phyloP scores from a whole-genome alignment of 2,888 invertebrate species.

The Eupithecia insigniata region DNA sequence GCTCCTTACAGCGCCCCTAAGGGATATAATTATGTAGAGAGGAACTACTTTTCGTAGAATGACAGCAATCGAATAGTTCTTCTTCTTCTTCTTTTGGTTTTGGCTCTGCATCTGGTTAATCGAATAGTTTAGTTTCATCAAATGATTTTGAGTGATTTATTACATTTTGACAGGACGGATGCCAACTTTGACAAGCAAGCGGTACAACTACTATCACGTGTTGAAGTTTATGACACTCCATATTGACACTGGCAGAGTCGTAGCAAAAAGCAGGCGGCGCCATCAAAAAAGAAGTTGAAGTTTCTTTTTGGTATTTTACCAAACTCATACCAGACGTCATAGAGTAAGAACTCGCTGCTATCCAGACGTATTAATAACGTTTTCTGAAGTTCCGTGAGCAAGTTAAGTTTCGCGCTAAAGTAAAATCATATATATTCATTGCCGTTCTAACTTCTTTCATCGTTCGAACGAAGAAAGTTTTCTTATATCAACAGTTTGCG shows the following conservation, averaged over 20 bases:
- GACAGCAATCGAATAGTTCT: too few species aligned
- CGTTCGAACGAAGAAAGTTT: background rate
- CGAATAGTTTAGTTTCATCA: too few species aligned
- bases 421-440: constrained; percentile 6
- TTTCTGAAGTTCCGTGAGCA: background rate
- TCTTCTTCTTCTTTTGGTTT: too few species aligned
- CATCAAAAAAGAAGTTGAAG: too few species aligned
- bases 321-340: too few species aligned
- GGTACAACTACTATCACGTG: background rate
- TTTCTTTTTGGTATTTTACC: background rate
- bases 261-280: too few species aligned
- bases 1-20: background rate
- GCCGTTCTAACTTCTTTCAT: background rate
- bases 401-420: background rate
- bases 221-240: too few species aligned
- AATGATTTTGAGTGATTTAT: background rate
- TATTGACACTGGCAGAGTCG: too few species aligned
- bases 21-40: too few species aligned
- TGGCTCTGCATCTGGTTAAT: too few species aligned
- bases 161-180: background rate
- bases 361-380: background rate
- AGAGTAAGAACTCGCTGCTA: too few species aligned
- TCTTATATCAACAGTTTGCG: background rate
- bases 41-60: background rate
- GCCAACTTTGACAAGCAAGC: background rate